Evolutionary conservation across 2,797 vertebrate species (phyloP).

Genomic region (Aratinga solstitialis): DNA sequence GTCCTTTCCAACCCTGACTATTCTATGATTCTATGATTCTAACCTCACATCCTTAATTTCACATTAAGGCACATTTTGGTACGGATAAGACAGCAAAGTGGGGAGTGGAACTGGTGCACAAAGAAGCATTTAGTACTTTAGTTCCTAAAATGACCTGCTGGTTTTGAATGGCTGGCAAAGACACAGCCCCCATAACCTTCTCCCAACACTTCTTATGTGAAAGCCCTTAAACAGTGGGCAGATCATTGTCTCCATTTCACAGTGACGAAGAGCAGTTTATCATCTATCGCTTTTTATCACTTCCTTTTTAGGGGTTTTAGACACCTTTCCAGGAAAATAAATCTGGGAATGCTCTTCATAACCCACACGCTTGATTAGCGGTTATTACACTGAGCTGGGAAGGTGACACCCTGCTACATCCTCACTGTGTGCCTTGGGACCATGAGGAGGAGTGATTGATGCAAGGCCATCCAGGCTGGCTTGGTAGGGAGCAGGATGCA

Average conservation of each 20-base stretch:
- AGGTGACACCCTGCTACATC: background rate
- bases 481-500: background rate
- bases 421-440: background rate
- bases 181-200: background rate
- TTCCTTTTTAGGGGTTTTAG: constrained; percentile 4
- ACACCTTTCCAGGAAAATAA: background rate
- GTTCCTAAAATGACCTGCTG: background rate
- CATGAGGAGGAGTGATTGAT: background rate
- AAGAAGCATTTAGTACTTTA: background rate
- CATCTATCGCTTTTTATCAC: background rate
- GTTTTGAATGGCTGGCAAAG: background rate
- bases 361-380: background rate
- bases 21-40: no score
- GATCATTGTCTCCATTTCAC: background rate
- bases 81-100: background rate
- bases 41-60: background rate
- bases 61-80: background rate
- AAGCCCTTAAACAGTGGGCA: background rate
- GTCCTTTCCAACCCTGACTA: no score
- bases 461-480: background rate
- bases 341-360: background rate
- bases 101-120: background rate
- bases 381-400: background rate
- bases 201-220: background rate
- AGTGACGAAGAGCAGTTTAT: background rate